Evolutionary conservation across 2,888 invertebrate species (phyloP).

Genomic region (Galerucella pusilla): DNA sequence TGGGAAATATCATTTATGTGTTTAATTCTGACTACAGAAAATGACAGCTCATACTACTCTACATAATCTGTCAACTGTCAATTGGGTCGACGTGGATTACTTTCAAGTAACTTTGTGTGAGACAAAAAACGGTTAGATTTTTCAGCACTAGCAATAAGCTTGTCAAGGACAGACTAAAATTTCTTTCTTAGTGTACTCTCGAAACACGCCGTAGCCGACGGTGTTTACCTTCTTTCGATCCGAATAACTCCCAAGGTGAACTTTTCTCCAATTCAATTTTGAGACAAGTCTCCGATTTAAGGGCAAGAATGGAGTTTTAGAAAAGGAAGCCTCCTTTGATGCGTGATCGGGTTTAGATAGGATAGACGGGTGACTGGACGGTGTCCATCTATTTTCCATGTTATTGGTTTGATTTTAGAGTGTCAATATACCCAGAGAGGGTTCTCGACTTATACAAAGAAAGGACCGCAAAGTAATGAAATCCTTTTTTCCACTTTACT

Average conservation of each 20-base stretch:
- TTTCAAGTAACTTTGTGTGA: too few species aligned
- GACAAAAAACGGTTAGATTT: too few species aligned
- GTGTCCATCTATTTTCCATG: constrained; percentile 65
- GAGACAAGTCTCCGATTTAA: constrained; percentile 34
- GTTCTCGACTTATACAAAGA: constrained; percentile 58
- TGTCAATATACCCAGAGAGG: constrained; percentile 59
- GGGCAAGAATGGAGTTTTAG: constrained; percentile 34
- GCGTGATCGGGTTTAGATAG: constrained; percentile 57
- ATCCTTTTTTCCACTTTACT: constrained; percentile 39
- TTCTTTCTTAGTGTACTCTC: neutral
- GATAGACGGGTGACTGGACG: constrained; percentile 45
- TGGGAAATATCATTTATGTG: too few species aligned
- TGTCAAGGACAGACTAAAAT: neutral
- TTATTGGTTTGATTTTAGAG: constrained; percentile 63
- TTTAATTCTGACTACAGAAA: too few species aligned
- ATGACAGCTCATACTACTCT: too few species aligned
- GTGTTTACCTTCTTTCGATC: constrained; percentile 10
- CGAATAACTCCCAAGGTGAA: constrained; percentile 26
- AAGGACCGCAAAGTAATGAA: constrained; percentile 54
- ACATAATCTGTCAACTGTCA: too few species aligned
- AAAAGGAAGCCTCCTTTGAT: constrained; percentile 53
- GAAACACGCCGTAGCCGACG: neutral
- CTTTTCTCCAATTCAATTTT: constrained; percentile 35
- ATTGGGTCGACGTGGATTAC: too few species aligned
- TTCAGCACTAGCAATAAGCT: too few species aligned